phyloP scores from a whole-genome alignment of 2,113 vertebrate genomes.

The Sus scrofa region DNA sequence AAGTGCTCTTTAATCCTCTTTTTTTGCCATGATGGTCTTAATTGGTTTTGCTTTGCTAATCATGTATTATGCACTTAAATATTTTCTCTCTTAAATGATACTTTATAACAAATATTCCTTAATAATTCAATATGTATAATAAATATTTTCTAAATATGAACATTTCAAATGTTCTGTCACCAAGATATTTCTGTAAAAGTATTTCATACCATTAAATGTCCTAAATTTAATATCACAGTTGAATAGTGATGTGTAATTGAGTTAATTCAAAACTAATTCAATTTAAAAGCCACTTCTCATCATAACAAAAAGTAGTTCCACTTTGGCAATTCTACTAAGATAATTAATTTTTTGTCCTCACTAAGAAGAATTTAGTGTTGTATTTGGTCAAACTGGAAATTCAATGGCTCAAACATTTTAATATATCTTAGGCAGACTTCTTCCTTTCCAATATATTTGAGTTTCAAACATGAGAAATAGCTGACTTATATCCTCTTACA shows the following conservation, averaged over 20 bases:
- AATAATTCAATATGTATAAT: constrained; percentile 23
- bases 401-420: constrained; percentile 9
- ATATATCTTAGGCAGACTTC: background rate
- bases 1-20: background rate
- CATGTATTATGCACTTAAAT: background rate
- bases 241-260: constrained; percentile 75
- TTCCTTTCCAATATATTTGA: constrained; percentile 11
- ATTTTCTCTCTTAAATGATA: background rate
- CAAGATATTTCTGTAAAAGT: constrained; percentile 31
- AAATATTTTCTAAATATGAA: constrained; percentile 61
- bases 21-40: background rate
- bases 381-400: constrained; percentile 44
- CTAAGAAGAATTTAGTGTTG: constrained; percentile 24
- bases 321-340: constrained; percentile 56
- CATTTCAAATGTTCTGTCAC: constrained; percentile 42
- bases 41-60: background rate
- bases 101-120: background rate
- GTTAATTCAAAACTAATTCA: constrained; percentile 76
- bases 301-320: constrained; percentile 58
- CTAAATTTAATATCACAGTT: constrained; percentile 79
- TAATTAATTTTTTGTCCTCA: constrained; percentile 68
- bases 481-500: background rate
- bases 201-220: constrained; percentile 71
- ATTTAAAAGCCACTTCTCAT: constrained; percentile 72
- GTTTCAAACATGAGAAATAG: background rate